phyloP scores from a whole-genome alignment of 2,113 vertebrate genomes.

The Rhinolophus ferrumequinum region DNA sequence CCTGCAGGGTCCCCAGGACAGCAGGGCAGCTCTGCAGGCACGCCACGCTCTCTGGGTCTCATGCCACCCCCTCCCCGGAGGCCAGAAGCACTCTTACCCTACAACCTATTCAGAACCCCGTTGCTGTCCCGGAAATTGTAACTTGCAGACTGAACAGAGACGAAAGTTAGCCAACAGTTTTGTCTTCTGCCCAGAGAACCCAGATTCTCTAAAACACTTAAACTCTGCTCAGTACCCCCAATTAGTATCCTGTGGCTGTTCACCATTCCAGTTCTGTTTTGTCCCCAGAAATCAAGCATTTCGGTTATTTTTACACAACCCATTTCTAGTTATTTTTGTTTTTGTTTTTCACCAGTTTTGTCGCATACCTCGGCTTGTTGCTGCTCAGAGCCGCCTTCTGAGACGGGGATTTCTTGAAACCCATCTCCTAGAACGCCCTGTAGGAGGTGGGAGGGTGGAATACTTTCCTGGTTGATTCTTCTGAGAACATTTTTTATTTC shows the following conservation, averaged over 20 bases:
- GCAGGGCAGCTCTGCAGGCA: accelerated
- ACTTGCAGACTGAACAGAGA: not conserved
- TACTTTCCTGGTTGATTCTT: not conserved
- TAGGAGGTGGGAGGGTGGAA: accelerated
- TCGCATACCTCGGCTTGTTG: accelerated
- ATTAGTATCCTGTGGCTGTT: accelerated
- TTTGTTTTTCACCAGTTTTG: too few species aligned
- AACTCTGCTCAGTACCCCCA: not conserved
- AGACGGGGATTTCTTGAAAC: accelerated
- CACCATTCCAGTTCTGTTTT: accelerated
- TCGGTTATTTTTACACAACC: accelerated
- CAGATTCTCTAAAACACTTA: accelerated
- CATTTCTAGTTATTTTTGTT: too few species aligned
- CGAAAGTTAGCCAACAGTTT: accelerated
- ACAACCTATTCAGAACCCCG: accelerated
- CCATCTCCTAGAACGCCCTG: accelerated
- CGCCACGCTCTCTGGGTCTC: too few species aligned
- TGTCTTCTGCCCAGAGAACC: not conserved
- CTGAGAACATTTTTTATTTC: not conserved
- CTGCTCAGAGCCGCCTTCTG: accelerated
- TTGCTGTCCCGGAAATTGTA: too few species aligned
- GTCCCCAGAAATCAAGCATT: accelerated
- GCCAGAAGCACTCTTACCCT: accelerated
- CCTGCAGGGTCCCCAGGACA: too few species aligned
- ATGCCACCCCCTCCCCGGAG: accelerated